Evolutionary conservation across 92 coral and sea anemone species (phyloP).

Genomic region (Actinostola sp.): DNA sequence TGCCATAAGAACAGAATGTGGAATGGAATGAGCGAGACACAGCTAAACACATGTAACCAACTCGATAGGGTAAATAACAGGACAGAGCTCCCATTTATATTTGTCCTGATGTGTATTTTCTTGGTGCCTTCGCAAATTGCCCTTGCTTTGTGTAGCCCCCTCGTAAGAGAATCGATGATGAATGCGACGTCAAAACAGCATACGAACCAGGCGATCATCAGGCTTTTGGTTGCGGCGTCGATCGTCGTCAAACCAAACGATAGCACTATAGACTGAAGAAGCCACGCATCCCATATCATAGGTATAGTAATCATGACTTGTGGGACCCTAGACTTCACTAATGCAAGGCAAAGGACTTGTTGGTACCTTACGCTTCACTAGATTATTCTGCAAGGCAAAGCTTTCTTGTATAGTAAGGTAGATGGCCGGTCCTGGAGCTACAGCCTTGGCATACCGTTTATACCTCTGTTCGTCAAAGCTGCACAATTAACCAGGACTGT

Average conservation of each 20-base stretch:
- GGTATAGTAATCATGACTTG: too few species aligned
- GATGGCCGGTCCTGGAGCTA: too few species aligned
- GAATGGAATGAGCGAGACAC: conserved; percentile 29
- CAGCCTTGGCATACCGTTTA: too few species aligned
- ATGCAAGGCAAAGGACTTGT: too few species aligned
- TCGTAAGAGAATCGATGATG: conserved; percentile 10
- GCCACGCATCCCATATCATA: conserved; percentile 40
- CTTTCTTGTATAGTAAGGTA: too few species aligned
- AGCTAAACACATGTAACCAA: conserved; percentile 27
- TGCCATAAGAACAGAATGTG: conserved; percentile 13
- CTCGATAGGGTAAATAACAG: background rate
- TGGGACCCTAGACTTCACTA: too few species aligned
- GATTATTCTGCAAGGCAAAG: too few species aligned
- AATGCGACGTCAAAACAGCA: conserved; percentile 12
- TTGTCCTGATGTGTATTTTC: conserved; percentile 6
- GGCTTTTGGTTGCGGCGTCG: conserved; percentile 9
- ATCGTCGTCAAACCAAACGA: conserved; percentile 1
- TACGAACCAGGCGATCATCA: conserved; percentile 11
- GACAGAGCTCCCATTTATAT: background rate
- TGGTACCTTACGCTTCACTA: too few species aligned
- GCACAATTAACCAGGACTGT: too few species aligned
- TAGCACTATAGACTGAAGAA: conserved; percentile 12
- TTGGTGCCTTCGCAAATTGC: background rate
- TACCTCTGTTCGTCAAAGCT: too few species aligned
- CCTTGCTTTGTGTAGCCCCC: conserved; percentile 12